Evolutionary conservation across 1,140 invertebrate genomes (phyloP).

Genomic region (Danaus melanippus): DNA sequence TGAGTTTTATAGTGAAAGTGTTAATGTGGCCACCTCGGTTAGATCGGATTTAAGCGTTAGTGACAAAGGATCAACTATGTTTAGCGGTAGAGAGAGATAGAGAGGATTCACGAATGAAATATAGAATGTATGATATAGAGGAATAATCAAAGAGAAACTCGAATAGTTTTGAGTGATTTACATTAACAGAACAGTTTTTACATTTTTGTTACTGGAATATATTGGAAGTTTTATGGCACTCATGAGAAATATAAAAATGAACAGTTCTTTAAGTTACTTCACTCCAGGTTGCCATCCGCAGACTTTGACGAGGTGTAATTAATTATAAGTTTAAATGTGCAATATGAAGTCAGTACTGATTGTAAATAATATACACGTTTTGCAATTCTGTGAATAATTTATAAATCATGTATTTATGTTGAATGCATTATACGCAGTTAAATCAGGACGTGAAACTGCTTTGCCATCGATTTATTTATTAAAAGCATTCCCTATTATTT

Average conservation of each 20-base stretch:
- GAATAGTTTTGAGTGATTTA: too few species aligned
- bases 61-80: too few species aligned
- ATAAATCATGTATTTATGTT: constrained; percentile 40
- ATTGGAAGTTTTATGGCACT: constrained; percentile 7
- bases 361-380: constrained; percentile 47
- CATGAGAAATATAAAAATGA: constrained; percentile 1
- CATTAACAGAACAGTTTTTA: too few species aligned
- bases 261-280: constrained; percentile 6
- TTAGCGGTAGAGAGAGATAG: too few species aligned
- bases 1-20: too few species aligned
- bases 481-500: constrained; percentile 60
- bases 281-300: constrained; percentile 13
- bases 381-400: constrained; percentile 24
- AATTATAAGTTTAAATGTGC: constrained; percentile 65
- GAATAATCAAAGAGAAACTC: too few species aligned
- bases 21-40: too few species aligned
- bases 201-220: background rate
- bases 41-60: too few species aligned
- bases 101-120: too few species aligned
- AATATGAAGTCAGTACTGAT: constrained; percentile 53
- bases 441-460: constrained; percentile 35
- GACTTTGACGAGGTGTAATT: constrained; percentile 13
- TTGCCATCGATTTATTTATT: constrained; percentile 59
- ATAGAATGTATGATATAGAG: too few species aligned
- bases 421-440: constrained; percentile 29